A percentile compares a stretch with the other conserved stretches of the same genome.
Conservation (phyloP, 2,888 invertebrate species). For the Ophion ventricosus region DNA sequence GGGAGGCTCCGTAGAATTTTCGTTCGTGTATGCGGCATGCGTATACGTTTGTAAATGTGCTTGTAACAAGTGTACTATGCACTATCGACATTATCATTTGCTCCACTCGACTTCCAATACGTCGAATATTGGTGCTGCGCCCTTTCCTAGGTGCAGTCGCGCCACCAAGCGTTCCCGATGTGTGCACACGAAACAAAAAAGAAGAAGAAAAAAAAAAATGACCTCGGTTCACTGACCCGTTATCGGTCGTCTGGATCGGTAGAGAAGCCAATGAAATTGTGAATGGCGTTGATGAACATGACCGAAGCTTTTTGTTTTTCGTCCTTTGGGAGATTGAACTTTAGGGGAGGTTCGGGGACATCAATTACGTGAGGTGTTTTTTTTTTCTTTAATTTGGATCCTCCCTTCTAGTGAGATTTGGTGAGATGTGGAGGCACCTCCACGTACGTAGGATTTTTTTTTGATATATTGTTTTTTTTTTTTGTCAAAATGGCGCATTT, state of each 20-base stretch:
- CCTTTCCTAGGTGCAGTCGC: constrained; percentile 27
- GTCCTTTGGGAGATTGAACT: too few species aligned
- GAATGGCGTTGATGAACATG: background rate
- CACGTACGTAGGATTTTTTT: too few species aligned
- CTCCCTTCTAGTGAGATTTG: too few species aligned
- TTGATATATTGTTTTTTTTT: too few species aligned
- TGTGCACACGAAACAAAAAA: constrained; percentile 1
- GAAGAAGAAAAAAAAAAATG: background rate
- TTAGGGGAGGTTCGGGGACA: too few species aligned
- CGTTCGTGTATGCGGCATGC: background rate
- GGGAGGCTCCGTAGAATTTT: constrained; percentile 33
- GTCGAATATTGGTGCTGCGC: constrained; percentile 34
- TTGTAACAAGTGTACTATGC: constrained; percentile 10
- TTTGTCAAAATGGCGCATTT: too few species aligned
- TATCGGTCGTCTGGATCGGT: constrained; percentile 4
- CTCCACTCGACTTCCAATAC: constrained; percentile 45
- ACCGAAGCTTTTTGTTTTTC: too few species aligned
- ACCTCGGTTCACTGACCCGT: constrained; percentile 33
- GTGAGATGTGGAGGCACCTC: too few species aligned
- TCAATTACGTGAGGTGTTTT: too few species aligned
- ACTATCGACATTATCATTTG: constrained; percentile 48
- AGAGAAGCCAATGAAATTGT: background rate
- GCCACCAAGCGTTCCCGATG: constrained; percentile 20
- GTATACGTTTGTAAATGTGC: background rate
- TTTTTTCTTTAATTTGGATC: too few species aligned